Evolutionary conservation across 2,888 invertebrate species (phyloP), one percentile per base, ranked within the genome.

Genomic region (Caenorhabditis sp.): DNA sequence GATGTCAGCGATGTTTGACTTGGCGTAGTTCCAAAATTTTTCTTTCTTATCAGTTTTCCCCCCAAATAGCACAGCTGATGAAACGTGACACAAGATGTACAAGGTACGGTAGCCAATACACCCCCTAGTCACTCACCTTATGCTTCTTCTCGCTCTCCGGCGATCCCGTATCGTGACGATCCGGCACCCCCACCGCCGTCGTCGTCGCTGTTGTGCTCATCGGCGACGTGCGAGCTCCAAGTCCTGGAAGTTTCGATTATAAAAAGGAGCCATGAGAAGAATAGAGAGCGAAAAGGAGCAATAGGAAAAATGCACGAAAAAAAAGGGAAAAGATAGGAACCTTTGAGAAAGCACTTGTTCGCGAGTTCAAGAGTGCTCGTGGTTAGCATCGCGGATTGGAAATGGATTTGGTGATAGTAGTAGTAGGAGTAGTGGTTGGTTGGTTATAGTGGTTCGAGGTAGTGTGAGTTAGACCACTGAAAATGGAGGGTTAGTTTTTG

Each of bases 141-240:
- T 49, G 35, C 63, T 77, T 77, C 44, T 59, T 49, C 41, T 77
- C 77, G 24, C 19, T 63, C 24, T 77, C 77, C 70, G 77, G 77
- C 19, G 77, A 77, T 44, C 77, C 77, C 1, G 77, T 59, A 16
- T 77, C 77, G 38, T 10, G 35, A 22, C 51, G 51, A 38, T 68
- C 68, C 7, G 35, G 54, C 54, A 26, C 26, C 8, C 2, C 10
- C 12, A 38, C 38, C 12, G 12, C 31, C 8, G 31, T 35, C 19
- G 31, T 64, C 22, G 64, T 44, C 26, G 26, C 38, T 22, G 51
- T 59, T 51, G 51, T 63, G 56, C 44, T 70, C 77, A 77, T 77
- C 69, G 61, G 31, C 70, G 38, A 26, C 49, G n/a, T 19, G 8
- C 49, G 28, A 12, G 68, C 26, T 51, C 68, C 69, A 49, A 77